Evolutionary conservation across 1,140 invertebrate species (phyloP), one percentile per base, ranked within the genome.

Genomic region (Meloidogyne floridensis): DNA sequence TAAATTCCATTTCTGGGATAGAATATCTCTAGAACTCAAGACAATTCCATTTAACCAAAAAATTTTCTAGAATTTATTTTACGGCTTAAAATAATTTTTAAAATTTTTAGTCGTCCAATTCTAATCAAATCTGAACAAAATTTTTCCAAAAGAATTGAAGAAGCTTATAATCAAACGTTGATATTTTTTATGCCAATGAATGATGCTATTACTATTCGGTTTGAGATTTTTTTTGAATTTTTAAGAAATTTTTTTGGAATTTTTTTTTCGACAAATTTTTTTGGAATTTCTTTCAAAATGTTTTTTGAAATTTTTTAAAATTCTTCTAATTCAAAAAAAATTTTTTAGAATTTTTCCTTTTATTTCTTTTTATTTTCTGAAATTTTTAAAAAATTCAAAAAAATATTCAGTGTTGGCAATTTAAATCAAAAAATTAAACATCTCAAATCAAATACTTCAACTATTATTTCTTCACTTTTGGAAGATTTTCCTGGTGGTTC

Each of bases 331-430:
- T 51, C 20, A 51, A 53, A 15, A 15, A n/a, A n/a, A n/a, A n/a
- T n/a, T n/a, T n/a, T n/a, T n/a, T n/a, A n/a, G n/a, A n/a, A n/a
- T n/a, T 32, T 32, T 32, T 32, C n/a, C n/a, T 59, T 9, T 56
- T 11, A 59, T 15, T 54, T 56, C n/a, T 15, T 74, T 56, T 84
- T 32, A 32, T 32, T 32, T 32, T 32, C 32, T 32, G 32, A 32
- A 32, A 32, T 32, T 32, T 32, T 32, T 32, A 0, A 32, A 32
- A 32, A 32, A 32, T 32, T 32, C 1, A 32, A 32, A 32, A 32
- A 32, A 32, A 1, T 18, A 87, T 74, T 70, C 53, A 79, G 86
- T 32, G 83, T 86, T 81, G 85, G 85, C 9, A 83, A 86, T 80
- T 32, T 82, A 51, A 32, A 65, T 6, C 85, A 86, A 65, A 54